These are phyloP conservation scores for Laothoe populi DNA, from an alignment of 2,888 invertebrate genomes.

Conservation along the genomic window DNA sequence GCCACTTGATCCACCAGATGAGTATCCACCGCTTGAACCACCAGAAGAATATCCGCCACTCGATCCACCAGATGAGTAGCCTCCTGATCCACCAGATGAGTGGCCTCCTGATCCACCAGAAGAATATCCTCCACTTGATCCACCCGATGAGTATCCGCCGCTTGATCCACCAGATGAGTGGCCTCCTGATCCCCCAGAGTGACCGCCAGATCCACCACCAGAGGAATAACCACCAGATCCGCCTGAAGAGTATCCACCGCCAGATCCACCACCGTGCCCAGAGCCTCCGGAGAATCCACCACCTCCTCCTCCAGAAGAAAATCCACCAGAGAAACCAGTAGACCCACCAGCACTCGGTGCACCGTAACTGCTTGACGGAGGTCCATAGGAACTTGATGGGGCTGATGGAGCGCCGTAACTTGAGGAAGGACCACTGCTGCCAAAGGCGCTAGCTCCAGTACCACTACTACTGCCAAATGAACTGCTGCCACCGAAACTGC, in stretches of 20 bases:
- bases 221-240: slow-evolving; percentile 35
- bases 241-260: slow-evolving; percentile 33
- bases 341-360: slow-evolving; percentile 58
- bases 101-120: slow-evolving; percentile 37
- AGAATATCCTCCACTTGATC: slow-evolving; percentile 44
- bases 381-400: slow-evolving; percentile 69
- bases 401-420: slow-evolving; percentile 74
- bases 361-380: slow-evolving; percentile 70
- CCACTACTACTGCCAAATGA: slow-evolving; percentile 46
- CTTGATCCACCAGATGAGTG: slow-evolving; percentile 41
- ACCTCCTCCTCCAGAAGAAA: slow-evolving; percentile 33
- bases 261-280: slow-evolving; percentile 34
- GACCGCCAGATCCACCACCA: slow-evolving; percentile 51
- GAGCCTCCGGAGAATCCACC: background rate
- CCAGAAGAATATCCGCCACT: slow-evolving; percentile 38
- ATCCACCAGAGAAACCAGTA: slow-evolving; percentile 32
- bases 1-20: slow-evolving; percentile 54
- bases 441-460: slow-evolving; percentile 48
- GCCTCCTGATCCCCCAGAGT: no score
- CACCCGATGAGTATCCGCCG: slow-evolving; percentile 52
- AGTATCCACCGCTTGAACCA: slow-evolving; percentile 40
- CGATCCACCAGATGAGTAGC: slow-evolving; percentile 2
- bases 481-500: slow-evolving; percentile 52
- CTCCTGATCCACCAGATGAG: slow-evolving; percentile 34
- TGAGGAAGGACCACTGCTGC: slow-evolving; percentile 56